A percentile compares a stretch with the other conserved stretches of the same genome.
phyloP scores from a whole-genome alignment of 2,888 invertebrate genomes.

The Dryobotodes eremita region DNA sequence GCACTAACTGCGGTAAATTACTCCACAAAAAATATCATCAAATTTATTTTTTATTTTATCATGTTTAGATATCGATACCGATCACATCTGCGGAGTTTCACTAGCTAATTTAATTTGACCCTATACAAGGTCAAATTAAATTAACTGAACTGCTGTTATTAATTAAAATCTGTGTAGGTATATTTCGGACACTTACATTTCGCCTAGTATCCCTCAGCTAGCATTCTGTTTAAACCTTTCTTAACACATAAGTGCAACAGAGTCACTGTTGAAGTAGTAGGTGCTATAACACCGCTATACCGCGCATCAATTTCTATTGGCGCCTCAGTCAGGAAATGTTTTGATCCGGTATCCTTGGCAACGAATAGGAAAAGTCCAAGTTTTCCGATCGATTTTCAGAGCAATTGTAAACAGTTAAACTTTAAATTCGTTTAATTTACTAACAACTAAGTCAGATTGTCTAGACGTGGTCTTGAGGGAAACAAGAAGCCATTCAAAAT shows the following conservation, averaged over 20 bases:
- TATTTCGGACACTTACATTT: too few species aligned
- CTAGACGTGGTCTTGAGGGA: constrained; percentile 8
- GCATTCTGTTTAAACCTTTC: not conserved
- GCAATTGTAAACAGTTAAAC: constrained; percentile 45
- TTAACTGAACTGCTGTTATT: too few species aligned
- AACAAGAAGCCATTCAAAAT: constrained; percentile 9
- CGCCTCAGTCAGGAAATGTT: constrained; percentile 60
- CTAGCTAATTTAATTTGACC: too few species aligned
- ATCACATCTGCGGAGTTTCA: too few species aligned
- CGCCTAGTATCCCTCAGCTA: not conserved
- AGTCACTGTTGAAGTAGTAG: not conserved
- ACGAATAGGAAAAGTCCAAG: constrained; percentile 54
- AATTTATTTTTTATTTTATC: too few species aligned
- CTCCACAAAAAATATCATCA: too few species aligned
- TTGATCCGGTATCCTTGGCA: constrained; percentile 72
- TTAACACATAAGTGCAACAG: not conserved
- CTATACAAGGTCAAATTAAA: too few species aligned
- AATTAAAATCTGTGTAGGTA: too few species aligned
- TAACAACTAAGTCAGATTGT: not conserved
- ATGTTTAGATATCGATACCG: too few species aligned
- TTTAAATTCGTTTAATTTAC: constrained; percentile 14
- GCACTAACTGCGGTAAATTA: too few species aligned
- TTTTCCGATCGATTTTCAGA: constrained; percentile 53
- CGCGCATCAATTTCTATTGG: constrained; percentile 7
- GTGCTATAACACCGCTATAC: not conserved